These are phyloP conservation scores for Habroteleia sp. DNA, from an alignment of 2,888 invertebrate species.

Conservation along the genomic window DNA sequence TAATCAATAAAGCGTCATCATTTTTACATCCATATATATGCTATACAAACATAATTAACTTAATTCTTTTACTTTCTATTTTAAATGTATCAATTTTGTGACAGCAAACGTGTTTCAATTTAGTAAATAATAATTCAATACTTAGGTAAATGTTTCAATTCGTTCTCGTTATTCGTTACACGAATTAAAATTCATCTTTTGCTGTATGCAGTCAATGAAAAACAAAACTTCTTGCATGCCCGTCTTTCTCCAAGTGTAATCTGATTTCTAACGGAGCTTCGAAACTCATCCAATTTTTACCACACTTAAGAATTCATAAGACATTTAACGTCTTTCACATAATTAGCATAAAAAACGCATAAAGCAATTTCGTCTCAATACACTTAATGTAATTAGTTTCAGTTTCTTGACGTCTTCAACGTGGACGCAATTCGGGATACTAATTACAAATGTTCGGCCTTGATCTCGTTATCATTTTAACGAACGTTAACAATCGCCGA, in stretches of 20 bases:
- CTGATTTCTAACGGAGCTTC: constrained; percentile 28
- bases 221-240: neutral
- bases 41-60: too few relatives aligned
- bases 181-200: too few relatives aligned
- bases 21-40: too few relatives aligned
- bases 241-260: neutral
- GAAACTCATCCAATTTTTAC: constrained; percentile 16
- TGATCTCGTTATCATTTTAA: constrained; percentile 50
- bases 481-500: constrained; percentile 23
- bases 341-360: constrained; percentile 34
- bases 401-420: constrained; percentile 36
- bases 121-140: too few relatives aligned
- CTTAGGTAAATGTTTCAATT: too few relatives aligned
- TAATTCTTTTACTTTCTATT: too few relatives aligned
- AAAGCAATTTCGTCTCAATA: constrained; percentile 34
- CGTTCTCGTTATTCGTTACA: too few relatives aligned
- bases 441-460: constrained; percentile 36
- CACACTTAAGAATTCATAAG: constrained; percentile 22
- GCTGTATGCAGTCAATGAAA: too few relatives aligned
- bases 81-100: too few relatives aligned
- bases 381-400: constrained; percentile 40
- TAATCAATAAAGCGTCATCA: too few relatives aligned
- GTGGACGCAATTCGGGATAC: constrained; percentile 31
- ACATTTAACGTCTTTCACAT: constrained; percentile 27
- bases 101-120: too few relatives aligned